Percentiles rank a stretch among this genome's conserved stretches.
phyloP scores from a whole-genome alignment of 1,140 invertebrate species.

The Dendrolimus punctatus region DNA sequence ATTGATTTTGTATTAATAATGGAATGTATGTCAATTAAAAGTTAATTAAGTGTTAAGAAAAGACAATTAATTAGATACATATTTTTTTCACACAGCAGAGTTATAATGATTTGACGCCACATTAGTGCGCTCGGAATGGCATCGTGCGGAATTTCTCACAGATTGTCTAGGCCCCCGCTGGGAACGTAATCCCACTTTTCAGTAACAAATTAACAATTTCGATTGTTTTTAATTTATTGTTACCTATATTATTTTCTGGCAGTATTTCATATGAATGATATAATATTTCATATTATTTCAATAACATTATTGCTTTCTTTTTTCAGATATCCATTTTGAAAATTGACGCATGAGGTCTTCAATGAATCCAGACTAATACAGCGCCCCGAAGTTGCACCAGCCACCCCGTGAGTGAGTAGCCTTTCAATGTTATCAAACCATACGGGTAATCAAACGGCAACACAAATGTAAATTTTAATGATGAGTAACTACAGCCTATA shows the following conservation, averaged over 20 bases:
- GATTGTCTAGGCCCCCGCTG: slow-evolving; percentile 30
- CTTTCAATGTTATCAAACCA: no score
- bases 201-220: slow-evolving; percentile 25
- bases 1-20: not conserved
- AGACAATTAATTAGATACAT: slow-evolving; percentile 21
- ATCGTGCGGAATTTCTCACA: slow-evolving; percentile 31
- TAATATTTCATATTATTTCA: slow-evolving; percentile 8
- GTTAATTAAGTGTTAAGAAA: slow-evolving; percentile 7
- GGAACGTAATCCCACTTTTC: slow-evolving; percentile 36
- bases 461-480: no score
- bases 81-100: slow-evolving; percentile 23
- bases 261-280: slow-evolving; percentile 10
- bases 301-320: slow-evolving; percentile 12
- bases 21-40: slow-evolving; percentile 4
- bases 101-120: slow-evolving; percentile 7
- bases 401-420: no score
- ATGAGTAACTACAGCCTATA: no score
- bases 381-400: no score
- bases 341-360: not conserved
- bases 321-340: slow-evolving; percentile 12
- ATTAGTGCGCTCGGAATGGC: slow-evolving; percentile 16
- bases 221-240: slow-evolving; percentile 13
- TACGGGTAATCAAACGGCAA: no score
- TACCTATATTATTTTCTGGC: slow-evolving; percentile 1
- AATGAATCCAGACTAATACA: no score